Conservation (phyloP, 1,140 invertebrate species). For the Ceratina japonica region DNA sequence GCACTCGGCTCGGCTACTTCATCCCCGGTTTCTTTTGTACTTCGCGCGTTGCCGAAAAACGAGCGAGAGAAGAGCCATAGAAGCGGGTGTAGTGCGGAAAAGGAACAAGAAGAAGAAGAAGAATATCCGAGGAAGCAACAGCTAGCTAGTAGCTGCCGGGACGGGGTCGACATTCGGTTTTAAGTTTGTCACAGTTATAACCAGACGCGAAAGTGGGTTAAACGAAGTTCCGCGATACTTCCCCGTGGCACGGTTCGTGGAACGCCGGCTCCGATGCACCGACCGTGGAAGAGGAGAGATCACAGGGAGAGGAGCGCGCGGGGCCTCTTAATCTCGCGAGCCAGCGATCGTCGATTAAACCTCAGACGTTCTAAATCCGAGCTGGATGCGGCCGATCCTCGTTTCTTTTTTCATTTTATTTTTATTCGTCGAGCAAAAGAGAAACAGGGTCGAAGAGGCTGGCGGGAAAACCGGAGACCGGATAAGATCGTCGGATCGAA, state of each 20-base stretch:
- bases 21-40: constrained; percentile 52
- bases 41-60: constrained; percentile 39
- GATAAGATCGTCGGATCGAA: neutral
- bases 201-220: constrained; percentile 72
- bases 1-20: constrained; percentile 39
- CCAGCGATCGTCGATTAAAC: constrained; percentile 37
- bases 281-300: constrained; percentile 17
- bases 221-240: constrained; percentile 68
- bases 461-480: neutral
- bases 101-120: constrained; percentile 33
- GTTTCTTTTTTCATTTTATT: neutral
- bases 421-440: neutral
- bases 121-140: constrained; percentile 48
- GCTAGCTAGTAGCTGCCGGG: constrained; percentile 44
- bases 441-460: neutral
- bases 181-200: constrained; percentile 69
- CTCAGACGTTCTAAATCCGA: neutral
- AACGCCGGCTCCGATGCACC: constrained; percentile 13
- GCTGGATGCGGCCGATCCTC: neutral
- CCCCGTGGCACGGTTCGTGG: constrained; percentile 26
- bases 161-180: constrained; percentile 54
- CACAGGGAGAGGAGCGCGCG: neutral
- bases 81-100: neutral
- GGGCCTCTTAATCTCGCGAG: neutral
- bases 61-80: neutral